Evolutionary conservation across 2,888 invertebrate species (phyloP).

Genomic region (Eremobia ochroleuca): DNA sequence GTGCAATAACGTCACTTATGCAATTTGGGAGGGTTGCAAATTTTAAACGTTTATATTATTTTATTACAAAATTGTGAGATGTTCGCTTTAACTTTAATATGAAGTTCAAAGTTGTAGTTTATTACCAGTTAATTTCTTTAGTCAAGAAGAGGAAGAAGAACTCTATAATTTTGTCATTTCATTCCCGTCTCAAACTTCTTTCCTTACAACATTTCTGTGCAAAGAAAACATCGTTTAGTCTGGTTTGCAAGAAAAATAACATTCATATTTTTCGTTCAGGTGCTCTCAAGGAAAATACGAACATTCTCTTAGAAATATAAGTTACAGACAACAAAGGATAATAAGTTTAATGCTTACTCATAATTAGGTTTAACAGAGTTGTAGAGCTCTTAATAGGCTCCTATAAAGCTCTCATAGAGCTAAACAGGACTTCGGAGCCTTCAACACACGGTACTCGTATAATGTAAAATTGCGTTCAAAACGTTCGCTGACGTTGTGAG

Average conservation of each 20-base stretch:
- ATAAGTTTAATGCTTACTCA: constrained; percentile 19
- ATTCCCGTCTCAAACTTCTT: background rate
- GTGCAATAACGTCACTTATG: too few relatives aligned
- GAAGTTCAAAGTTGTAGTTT: too few relatives aligned
- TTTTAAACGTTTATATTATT: too few relatives aligned
- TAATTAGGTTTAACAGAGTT: constrained; percentile 29
- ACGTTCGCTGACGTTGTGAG: constrained; percentile 12
- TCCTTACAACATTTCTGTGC: background rate
- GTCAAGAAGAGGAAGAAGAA: too few relatives aligned
- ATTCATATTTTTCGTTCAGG: constrained; percentile 10
- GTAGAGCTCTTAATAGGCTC: background rate
- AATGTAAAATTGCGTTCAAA: constrained; percentile 35
- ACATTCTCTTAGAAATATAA: constrained; percentile 27
- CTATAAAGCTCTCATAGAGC: background rate
- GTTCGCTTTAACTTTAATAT: too few relatives aligned
- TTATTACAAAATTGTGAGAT: too few relatives aligned
- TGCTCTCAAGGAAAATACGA: constrained; percentile 29
- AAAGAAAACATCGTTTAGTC: constrained; percentile 8
- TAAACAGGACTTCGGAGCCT: background rate
- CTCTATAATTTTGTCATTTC: background rate
- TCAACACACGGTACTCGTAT: background rate
- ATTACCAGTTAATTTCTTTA: too few relatives aligned
- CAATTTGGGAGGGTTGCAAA: too few relatives aligned
- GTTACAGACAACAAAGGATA: constrained; percentile 24
- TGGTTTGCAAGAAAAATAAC: constrained; percentile 10